Base-by-base conservation (phyloP, 2,797 vertebrate species). In the Chaenodraco wilsoni region DNA sequence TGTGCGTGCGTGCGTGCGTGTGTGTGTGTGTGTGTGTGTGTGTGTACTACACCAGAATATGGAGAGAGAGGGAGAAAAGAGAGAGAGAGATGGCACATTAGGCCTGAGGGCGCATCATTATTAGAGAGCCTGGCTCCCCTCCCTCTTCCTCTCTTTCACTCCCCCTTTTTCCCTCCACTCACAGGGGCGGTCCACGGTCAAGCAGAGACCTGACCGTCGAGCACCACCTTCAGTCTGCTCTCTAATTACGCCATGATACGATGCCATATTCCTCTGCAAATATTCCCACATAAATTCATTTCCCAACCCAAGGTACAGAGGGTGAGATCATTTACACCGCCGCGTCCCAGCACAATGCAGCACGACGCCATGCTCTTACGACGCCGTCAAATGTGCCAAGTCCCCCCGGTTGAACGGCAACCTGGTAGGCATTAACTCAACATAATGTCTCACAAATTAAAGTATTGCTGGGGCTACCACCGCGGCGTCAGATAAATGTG, bases 371-470 rank as follows among this genome's bases (percentile, higher is more conserved):
- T 37, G 72, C 63, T 62, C 76, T 84, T 75, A 76, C 83, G 63
- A 43, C 43, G 43, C 76, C 41, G 85, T 76, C 65, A 68, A 85
- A 85, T 84, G 87, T 83, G 84, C 80, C 84, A 79, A 82, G 80
- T 87, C 88, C 88, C 90, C 82, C 78, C 48, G 79, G 86, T 87
- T 85, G 90, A 89, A 85, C 70, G 72, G 89, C 91, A 88, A 89
- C 88, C 88, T 90, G 91, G 90, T 91, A 88, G 90, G 88, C 92
- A 91, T 90, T 93, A 92, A 93, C 88, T 94, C 92, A 93, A 93
- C 91, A 88, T 93, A 91, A 94, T 94, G 93, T 92, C 91, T 90
- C 87, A 86, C 90, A 93, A 94, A 94, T 93, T 91, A 93, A 93
- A 91, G 89, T 88, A 93, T 92, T 92, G 89, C 86, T 79, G 83